phyloP scores from a whole-genome alignment of 2,888 invertebrate species.

The Chydorus sphaericus region DNA sequence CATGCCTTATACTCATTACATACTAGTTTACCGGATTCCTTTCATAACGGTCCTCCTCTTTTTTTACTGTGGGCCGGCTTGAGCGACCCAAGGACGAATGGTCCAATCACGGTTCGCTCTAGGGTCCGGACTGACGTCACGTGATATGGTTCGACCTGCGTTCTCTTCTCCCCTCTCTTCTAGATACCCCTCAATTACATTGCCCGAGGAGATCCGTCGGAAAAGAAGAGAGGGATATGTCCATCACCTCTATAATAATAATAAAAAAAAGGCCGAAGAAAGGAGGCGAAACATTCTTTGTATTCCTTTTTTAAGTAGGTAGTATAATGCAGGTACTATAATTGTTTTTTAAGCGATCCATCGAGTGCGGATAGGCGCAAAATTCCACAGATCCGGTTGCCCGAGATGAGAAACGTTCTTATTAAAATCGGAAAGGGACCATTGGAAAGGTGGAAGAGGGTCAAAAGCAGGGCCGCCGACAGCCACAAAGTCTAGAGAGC shows the following conservation, averaged over 20 bases:
- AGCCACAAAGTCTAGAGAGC: conserved; percentile 38
- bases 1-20: conserved; percentile 12
- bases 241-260: no score
- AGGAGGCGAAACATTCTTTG: no score
- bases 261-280: no score
- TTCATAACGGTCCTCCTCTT: no score
- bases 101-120: background rate
- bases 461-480: conserved; percentile 43
- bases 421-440: conserved; percentile 57
- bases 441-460: conserved; percentile 54
- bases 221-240: no score
- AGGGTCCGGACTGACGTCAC: background rate
- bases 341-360: conserved; percentile 3
- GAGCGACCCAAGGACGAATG: background rate
- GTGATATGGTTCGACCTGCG: conserved; percentile 2
- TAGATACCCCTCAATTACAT: no score
- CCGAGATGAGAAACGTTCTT: conserved; percentile 45
- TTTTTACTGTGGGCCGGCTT: background rate
- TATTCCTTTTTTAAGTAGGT: no score
- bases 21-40: background rate
- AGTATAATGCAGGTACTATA: no score
- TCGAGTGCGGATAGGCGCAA: conserved; percentile 42
- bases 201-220: background rate
- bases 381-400: conserved; percentile 59
- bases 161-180: background rate